Conservation (phyloP, 1,140 invertebrate genomes). For the Drosophila nigrodunni region DNA sequence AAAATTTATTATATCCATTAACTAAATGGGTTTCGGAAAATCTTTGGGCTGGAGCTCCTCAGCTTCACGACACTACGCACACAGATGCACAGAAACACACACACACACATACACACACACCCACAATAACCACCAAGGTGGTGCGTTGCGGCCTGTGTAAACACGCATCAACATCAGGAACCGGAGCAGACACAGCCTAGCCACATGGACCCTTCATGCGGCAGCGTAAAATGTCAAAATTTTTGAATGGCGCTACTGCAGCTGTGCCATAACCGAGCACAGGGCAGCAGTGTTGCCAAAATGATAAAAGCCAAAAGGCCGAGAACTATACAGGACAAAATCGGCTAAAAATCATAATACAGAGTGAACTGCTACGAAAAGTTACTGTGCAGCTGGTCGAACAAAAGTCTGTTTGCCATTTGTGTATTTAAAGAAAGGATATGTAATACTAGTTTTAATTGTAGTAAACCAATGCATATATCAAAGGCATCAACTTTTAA, state of each 20-base stretch:
- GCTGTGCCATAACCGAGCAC: conserved; percentile 53
- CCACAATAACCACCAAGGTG: conserved; percentile 38
- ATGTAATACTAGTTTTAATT: too few relatives aligned
- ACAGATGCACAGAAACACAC: conserved; percentile 8
- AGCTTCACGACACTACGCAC: conserved; percentile 15
- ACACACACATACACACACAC: not conserved
- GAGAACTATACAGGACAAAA: too few relatives aligned
- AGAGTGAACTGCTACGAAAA: too few relatives aligned
- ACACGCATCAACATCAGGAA: conserved; percentile 55
- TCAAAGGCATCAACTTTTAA: too few relatives aligned
- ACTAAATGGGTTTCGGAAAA: conserved; percentile 83
- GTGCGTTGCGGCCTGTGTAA: conserved; percentile 54
- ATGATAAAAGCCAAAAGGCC: too few relatives aligned
- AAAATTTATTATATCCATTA: conserved; percentile 84
- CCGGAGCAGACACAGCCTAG: conserved; percentile 35
- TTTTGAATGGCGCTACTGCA: conserved; percentile 75
- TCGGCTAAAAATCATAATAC: too few relatives aligned
- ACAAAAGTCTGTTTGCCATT: too few relatives aligned
- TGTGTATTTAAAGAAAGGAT: too few relatives aligned
- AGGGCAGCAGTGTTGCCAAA: not conserved
- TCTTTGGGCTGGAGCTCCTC: conserved; percentile 39
- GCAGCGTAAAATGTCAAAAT: conserved; percentile 78
- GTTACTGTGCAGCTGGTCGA: not conserved
- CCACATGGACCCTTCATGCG: conserved; percentile 50
- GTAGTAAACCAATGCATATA: too few relatives aligned